Percentiles rank a stretch among this genome's conserved stretches.
Evolutionary conservation across 2,797 vertebrate species (phyloP).

Genomic region (Acanthopagrus latus): DNA sequence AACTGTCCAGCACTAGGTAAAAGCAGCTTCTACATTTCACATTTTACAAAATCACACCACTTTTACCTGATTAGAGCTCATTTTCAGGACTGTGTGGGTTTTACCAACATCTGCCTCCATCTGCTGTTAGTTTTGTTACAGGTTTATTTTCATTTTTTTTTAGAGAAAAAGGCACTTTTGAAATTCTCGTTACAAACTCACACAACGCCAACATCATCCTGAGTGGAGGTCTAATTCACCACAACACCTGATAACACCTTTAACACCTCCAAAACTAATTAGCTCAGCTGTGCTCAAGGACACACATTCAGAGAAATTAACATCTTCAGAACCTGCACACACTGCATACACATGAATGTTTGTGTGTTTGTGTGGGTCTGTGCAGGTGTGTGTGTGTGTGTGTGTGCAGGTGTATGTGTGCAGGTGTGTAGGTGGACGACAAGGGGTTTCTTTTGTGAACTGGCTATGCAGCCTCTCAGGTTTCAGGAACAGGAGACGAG

Average conservation of each 20-base stretch:
- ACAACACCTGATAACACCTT: not conserved
- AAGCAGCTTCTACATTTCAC: not conserved
- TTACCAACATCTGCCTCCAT: not conserved
- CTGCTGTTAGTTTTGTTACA: not conserved
- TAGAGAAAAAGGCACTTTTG: not conserved
- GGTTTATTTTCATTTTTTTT: too few species aligned
- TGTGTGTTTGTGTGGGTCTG: too few species aligned
- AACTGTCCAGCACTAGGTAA: too few species aligned
- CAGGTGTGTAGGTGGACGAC: conserved; percentile 12
- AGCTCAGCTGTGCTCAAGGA: not conserved
- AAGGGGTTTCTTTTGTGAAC: conserved; percentile 68
- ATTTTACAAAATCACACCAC: too few species aligned
- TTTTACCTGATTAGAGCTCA: not conserved
- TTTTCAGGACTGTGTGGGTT: not conserved
- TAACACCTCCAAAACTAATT: not conserved
- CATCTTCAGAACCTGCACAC: conserved; percentile 20
- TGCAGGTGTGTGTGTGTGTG: not conserved
- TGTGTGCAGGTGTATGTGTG: not conserved
- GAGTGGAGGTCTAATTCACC: not conserved
- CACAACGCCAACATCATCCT: not conserved
- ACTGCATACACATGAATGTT: conserved; percentile 5
- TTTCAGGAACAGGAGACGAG: conserved; percentile 79
- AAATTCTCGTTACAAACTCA: not conserved
- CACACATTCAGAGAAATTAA: not conserved
- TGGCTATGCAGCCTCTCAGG: conserved; percentile 68